A percentile compares a stretch with the other conserved stretches of the same genome.
phyloP scores from a whole-genome alignment of 2,888 invertebrate species.

The Xestia rhomboidea region DNA sequence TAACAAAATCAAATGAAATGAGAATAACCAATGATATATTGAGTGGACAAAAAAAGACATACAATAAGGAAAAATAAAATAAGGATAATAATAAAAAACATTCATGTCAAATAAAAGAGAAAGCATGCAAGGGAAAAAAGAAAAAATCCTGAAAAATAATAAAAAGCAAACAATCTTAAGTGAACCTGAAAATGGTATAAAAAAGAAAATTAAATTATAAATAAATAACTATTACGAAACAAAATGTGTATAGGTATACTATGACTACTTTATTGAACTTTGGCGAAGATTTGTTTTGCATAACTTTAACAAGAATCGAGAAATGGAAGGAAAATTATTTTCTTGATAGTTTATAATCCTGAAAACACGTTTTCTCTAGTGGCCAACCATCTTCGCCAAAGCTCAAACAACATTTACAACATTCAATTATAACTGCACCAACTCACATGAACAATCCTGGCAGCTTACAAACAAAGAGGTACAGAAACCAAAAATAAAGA shows the following conservation, averaged over 20 bases:
- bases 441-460: slow-evolving; percentile 83
- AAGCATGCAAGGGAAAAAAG: slow-evolving; percentile 41
- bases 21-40: background rate
- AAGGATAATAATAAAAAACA: background rate
- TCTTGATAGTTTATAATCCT: background rate
- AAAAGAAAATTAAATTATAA: slow-evolving; percentile 42
- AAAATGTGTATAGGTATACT: background rate
- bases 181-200: slow-evolving; percentile 35
- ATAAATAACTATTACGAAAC: slow-evolving; percentile 11
- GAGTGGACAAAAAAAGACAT: background rate
- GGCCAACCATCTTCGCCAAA: slow-evolving; percentile 14
- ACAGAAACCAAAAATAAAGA: slow-evolving; percentile 51
- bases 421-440: slow-evolving; percentile 10
- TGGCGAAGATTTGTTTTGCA: background rate
- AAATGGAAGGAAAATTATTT: background rate
- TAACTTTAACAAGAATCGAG: background rate
- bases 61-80: background rate
- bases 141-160: slow-evolving; percentile 45
- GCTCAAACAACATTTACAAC: slow-evolving; percentile 1
- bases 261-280: background rate
- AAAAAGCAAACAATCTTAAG: slow-evolving; percentile 38
- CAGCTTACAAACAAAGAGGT: slow-evolving; percentile 70
- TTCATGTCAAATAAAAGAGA: slow-evolving; percentile 26
- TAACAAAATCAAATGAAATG: background rate
- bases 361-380: background rate